Evolutionary conservation across 2,888 invertebrate genomes (phyloP).

Genomic region (Drosophila seclusa): DNA sequence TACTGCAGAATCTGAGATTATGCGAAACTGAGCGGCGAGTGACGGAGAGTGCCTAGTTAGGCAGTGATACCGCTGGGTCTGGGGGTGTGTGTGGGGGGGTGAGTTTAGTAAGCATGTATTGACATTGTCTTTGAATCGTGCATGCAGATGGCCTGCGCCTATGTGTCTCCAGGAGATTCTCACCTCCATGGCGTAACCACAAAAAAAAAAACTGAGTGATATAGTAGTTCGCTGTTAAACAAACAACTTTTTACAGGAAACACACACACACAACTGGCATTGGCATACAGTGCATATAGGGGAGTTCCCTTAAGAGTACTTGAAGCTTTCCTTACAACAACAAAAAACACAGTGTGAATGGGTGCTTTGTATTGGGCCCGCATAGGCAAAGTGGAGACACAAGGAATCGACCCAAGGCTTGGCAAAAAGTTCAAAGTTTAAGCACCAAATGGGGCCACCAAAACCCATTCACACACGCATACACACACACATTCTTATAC

Average conservation of each 20-base stretch:
- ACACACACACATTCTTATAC: neutral
- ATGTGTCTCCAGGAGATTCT: too few relatives aligned
- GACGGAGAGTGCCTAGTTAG: neutral
- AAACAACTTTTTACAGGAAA: too few relatives aligned
- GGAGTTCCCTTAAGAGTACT: slow-evolving; percentile 31
- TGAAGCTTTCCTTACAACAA: slow-evolving; percentile 30
- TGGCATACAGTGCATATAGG: slow-evolving; percentile 52
- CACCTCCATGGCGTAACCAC: too few relatives aligned
- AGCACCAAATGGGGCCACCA: slow-evolving; percentile 32
- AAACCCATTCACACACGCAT: neutral
- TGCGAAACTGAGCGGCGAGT: neutral
- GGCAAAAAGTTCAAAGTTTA: slow-evolving; percentile 75
- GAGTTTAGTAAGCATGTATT: too few relatives aligned
- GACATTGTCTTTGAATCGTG: too few relatives aligned
- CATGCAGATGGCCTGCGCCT: too few relatives aligned
- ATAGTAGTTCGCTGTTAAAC: neutral
- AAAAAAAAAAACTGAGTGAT: slow-evolving; percentile 57
- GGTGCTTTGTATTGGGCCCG: slow-evolving; percentile 26
- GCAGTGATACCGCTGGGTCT: neutral
- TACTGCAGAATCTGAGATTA: neutral
- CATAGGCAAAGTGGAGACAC: slow-evolving; percentile 43
- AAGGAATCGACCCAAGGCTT: slow-evolving; percentile 33
- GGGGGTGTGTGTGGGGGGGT: too few relatives aligned
- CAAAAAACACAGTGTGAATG: slow-evolving; percentile 12
- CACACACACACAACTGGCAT: slow-evolving; percentile 42